Base-by-base conservation (phyloP, 2,888 invertebrate species). In the Melikaiella ostensackeni region DNA sequence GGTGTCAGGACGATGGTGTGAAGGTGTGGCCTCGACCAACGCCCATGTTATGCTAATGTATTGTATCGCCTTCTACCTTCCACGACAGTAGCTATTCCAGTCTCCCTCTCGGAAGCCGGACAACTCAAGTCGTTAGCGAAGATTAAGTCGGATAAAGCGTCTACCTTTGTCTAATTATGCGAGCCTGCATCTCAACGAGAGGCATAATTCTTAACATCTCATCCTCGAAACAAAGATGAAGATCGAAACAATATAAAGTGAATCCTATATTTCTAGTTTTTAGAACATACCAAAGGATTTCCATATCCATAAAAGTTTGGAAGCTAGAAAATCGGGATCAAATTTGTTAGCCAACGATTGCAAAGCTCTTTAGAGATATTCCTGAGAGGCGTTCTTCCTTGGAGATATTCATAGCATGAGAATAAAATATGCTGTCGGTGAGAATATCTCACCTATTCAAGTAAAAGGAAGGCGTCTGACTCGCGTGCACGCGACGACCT, bases 31-130 rank as follows among this genome's bases (percentile, higher is more conserved):
- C 75, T 61, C 76, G 79, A 88, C 87, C 88, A 88, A 89, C 88
- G 89, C 89, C 89, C 89, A 89, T 87, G 85, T 88, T 88, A 88
- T 89, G 88, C 88, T 89, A 88, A 89, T 89, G 84, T 83, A 83
- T 84, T 78, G 57, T 75, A 75, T 79, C 74, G 79, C 77, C 79
- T 74, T 75, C 75, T 79, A 74, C 76, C 78, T 50, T 33, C 80
- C 50, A 80, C 77, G 79, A 77, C 82, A 83, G 82, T 81, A 80
- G 83, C 74, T 50, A 62, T 74, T 77, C 79, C 75, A 75, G 74
- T 76, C 77, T 79, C 24, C 76, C 77, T 78, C 74, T 57, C 76
- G 77, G 77, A 76, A 77, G 75, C 77, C 77, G 61, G 75, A 78
- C 64, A 70, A 76, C 38, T 78, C 76, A 57, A 81, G 79, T 82